These are phyloP conservation scores for Stenoptilia bipunctidactyla DNA, from an alignment of 2,888 invertebrate species.

Conservation along the genomic window DNA sequence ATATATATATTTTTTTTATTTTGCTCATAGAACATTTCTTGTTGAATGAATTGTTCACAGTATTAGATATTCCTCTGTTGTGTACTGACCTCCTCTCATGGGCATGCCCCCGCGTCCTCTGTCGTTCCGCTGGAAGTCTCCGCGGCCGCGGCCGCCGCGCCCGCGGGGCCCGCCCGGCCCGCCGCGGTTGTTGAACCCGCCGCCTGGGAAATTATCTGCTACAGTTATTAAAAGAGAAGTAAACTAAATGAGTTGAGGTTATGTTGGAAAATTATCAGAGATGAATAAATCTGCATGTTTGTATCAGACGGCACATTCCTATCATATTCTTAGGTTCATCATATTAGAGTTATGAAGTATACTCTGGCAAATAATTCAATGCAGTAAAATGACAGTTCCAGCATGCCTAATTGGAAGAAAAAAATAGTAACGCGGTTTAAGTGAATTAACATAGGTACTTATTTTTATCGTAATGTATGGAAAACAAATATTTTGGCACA, in stretches of 20 bases:
- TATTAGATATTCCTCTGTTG: background rate
- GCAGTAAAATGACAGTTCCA: too few species aligned
- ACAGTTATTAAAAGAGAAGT: too few species aligned
- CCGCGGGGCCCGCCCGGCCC: slow-evolving; percentile 56
- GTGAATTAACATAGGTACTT: too few species aligned
- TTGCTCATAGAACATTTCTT: background rate
- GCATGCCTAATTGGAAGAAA: too few species aligned
- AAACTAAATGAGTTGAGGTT: background rate
- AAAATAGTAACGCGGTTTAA: too few species aligned
- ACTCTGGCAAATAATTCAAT: too few species aligned
- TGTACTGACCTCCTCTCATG: slow-evolving; percentile 48
- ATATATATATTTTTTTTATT: background rate
- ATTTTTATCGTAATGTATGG: too few species aligned
- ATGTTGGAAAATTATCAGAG: background rate
- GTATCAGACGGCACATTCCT: slow-evolving; percentile 43
- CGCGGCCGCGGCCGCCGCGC: slow-evolving; percentile 48
- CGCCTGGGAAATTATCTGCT: slow-evolving; percentile 25
- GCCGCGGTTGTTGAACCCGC: slow-evolving; percentile 51
- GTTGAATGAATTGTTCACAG: background rate
- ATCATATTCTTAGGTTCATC: slow-evolving; percentile 33
- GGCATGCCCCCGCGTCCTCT: slow-evolving; percentile 56
- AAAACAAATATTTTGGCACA: too few species aligned
- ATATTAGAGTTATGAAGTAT: too few species aligned
- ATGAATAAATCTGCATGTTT: slow-evolving; percentile 25
- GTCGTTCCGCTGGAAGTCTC: slow-evolving; percentile 53